A percentile compares a stretch with the other conserved stretches of the same genome.
Conservation (phyloP, 1,140 invertebrate species). For the Arion vulgaris region DNA sequence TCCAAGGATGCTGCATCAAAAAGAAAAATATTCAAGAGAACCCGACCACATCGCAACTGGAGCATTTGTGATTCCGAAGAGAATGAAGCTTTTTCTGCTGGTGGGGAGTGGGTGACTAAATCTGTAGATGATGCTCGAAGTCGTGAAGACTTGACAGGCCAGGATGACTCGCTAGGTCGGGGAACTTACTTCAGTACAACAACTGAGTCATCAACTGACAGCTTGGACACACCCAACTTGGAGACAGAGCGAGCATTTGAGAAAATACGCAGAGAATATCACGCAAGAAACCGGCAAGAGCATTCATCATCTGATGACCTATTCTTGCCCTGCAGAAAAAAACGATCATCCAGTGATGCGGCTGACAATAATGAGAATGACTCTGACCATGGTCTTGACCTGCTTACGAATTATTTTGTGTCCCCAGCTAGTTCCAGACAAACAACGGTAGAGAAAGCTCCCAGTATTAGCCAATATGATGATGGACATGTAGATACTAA, state of each 20-base stretch:
- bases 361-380: background rate
- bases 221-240: constrained; percentile 27
- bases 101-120: constrained; percentile 12
- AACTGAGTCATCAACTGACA: constrained; percentile 44
- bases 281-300: background rate
- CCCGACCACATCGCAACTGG: constrained; percentile 26
- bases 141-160: background rate
- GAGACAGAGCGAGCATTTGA: constrained; percentile 31
- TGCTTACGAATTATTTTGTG: constrained; percentile 38
- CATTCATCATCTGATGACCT: constrained; percentile 14
- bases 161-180: constrained; percentile 27
- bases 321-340: background rate
- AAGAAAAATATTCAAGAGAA: constrained; percentile 41
- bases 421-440: constrained; percentile 39
- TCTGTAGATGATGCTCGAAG: constrained; percentile 24
- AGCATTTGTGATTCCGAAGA: constrained; percentile 37
- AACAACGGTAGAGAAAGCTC: constrained; percentile 39
- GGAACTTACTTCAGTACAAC: constrained; percentile 44
- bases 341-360: constrained; percentile 7
- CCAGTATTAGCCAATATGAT: background rate
- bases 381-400: background rate
- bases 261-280: constrained; percentile 13
- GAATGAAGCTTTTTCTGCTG: background rate
- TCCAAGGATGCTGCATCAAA: constrained; percentile 11
- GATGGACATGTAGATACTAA: background rate